phyloP scores from a whole-genome alignment of 2,113 vertebrate genomes.

The Coryphaenoides rupestris region DNA sequence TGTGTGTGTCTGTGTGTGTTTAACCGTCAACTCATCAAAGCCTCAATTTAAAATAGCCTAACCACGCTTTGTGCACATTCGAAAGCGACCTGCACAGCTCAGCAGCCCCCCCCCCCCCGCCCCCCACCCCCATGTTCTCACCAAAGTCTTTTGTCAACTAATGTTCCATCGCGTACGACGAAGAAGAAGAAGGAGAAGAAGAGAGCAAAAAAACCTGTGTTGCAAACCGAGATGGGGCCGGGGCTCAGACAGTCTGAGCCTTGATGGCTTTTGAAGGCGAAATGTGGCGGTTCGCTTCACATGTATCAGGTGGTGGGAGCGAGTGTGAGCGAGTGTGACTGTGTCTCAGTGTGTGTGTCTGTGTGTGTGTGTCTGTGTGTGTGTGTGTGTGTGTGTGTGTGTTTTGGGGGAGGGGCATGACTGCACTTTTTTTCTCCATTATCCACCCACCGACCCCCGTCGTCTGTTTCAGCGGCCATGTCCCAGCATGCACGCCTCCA shows the following conservation, averaged over 20 bases:
- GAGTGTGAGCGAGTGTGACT: background rate
- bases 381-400: no score
- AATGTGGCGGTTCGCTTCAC: conserved; percentile 60
- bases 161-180: background rate
- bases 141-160: no score
- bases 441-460: background rate
- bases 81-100: no score
- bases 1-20: no score
- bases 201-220: conserved; percentile 7
- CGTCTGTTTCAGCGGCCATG: conserved; percentile 52
- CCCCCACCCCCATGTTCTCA: no score
- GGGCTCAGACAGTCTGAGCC: conserved; percentile 57
- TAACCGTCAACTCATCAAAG: no score
- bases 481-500: conserved; percentile 35
- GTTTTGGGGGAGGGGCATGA: conserved; percentile 13
- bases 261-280: conserved; percentile 61
- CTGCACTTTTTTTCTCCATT: conserved; percentile 52
- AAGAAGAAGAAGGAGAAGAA: conserved; percentile 12
- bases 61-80: no score
- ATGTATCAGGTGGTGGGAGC: conserved; percentile 49
- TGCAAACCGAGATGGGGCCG: conserved; percentile 50
- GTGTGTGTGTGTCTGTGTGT: no score
- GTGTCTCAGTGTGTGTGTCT: no score
- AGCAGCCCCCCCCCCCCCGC: no score
- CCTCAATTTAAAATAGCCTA: no score